Evolutionary conservation across 2,888 invertebrate species (phyloP).

Genomic region (Prosapia bicincta): DNA sequence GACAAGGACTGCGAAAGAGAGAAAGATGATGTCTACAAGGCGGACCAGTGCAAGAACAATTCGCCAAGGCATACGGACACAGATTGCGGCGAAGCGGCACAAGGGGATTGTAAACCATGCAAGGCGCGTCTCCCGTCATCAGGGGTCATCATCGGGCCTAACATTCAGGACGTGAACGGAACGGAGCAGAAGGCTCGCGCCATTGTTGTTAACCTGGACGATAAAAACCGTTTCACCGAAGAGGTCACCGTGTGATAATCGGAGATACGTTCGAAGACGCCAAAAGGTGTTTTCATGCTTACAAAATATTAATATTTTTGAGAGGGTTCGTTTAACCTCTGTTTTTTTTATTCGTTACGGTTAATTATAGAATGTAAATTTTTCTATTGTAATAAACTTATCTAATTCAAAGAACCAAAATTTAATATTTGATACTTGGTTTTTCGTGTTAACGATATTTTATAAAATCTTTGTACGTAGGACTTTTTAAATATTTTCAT

Average conservation of each 20-base stretch:
- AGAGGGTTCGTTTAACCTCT: too few relatives aligned
- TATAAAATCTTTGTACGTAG: too few relatives aligned
- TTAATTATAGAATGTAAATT: too few relatives aligned
- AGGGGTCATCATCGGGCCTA: neutral
- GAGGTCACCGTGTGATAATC: slow-evolving; percentile 68
- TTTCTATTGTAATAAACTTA: too few relatives aligned
- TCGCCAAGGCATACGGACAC: neutral
- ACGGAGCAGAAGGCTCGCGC: slow-evolving; percentile 50
- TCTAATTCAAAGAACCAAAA: too few relatives aligned
- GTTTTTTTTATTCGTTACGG: too few relatives aligned
- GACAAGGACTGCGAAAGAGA: neutral
- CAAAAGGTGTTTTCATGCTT: too few relatives aligned
- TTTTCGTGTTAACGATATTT: too few relatives aligned
- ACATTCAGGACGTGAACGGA: neutral
- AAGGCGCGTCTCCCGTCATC: neutral
- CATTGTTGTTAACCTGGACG: slow-evolving; percentile 76
- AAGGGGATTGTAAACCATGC: neutral
- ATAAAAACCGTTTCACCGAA: slow-evolving; percentile 76
- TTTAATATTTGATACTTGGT: too few relatives aligned
- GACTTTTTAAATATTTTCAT: too few relatives aligned
- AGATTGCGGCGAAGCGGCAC: neutral
- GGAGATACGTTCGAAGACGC: too few relatives aligned
- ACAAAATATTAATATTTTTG: too few relatives aligned
- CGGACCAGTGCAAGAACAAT: neutral
- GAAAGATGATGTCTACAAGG: neutral